Evolutionary conservation across 2,113 vertebrate species (phyloP).

Genomic region (Thalassarche chlororhynchos): DNA sequence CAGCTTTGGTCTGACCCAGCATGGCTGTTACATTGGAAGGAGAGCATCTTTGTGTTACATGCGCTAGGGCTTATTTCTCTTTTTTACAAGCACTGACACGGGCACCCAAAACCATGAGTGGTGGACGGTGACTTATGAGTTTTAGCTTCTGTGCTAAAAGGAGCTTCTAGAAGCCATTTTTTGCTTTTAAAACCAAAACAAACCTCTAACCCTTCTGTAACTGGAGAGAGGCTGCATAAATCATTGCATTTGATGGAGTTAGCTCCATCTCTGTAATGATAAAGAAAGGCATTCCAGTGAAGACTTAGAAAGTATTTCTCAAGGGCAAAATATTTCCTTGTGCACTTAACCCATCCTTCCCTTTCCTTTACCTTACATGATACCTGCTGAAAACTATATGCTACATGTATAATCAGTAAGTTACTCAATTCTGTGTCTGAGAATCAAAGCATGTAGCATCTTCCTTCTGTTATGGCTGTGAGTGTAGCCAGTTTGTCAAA

Average conservation of each 20-base stretch:
- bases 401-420: neutral
- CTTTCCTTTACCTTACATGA: neutral
- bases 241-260: neutral
- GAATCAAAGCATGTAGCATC: neutral
- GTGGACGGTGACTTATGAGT: neutral
- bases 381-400: rapidly evolving
- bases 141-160: neutral
- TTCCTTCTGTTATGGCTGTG: neutral
- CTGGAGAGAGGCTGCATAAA: neutral
- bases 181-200: neutral
- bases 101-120: neutral
- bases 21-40: neutral
- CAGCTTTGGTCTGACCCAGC: neutral
- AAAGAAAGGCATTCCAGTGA: neutral
- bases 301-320: neutral
- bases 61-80: neutral
- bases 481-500: neutral
- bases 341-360: neutral
- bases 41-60: neutral
- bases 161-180: neutral
- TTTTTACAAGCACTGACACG: no score
- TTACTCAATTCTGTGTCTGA: neutral
- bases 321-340: neutral
- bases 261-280: neutral
- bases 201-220: neutral